phyloP scores from a whole-genome alignment of 2,797 vertebrate species.

The Meriones psammophilus region DNA sequence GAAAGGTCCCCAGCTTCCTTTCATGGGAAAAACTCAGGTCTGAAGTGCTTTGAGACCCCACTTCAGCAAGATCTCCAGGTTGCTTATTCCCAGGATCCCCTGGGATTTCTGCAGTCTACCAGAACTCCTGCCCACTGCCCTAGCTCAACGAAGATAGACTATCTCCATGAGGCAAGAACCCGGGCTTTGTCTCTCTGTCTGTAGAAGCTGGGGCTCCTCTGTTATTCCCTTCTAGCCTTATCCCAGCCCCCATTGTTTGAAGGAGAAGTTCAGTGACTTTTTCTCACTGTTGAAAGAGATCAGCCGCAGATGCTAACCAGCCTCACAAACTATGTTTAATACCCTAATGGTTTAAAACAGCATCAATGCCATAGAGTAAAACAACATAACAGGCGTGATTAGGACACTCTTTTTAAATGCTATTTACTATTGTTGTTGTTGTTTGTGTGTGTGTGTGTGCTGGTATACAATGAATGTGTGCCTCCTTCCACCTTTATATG shows the following conservation, averaged over 20 bases:
- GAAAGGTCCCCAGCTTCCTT: background rate
- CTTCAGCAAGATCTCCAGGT: accelerated
- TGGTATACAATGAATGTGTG: background rate
- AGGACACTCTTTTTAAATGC: background rate
- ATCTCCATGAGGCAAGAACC: background rate
- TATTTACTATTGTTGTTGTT: background rate
- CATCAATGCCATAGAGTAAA: background rate
- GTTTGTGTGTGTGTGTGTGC: no score
- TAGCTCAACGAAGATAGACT: no score
- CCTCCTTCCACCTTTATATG: background rate
- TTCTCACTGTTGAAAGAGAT: background rate
- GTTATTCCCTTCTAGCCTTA: background rate
- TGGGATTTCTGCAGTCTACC: accelerated
- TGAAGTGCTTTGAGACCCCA: background rate
- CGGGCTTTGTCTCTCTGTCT: background rate
- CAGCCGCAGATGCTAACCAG: background rate
- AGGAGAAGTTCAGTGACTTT: background rate
- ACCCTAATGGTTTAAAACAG: background rate
- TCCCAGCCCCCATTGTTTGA: background rate
- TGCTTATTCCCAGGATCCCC: background rate
- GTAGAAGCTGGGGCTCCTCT: background rate
- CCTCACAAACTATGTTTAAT: background rate
- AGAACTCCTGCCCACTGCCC: background rate
- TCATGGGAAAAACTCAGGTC: background rate
- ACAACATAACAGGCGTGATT: background rate